These are phyloP conservation scores for Calameuta pallipes DNA, from an alignment of 2,888 invertebrate genomes.

Conservation along the genomic window DNA sequence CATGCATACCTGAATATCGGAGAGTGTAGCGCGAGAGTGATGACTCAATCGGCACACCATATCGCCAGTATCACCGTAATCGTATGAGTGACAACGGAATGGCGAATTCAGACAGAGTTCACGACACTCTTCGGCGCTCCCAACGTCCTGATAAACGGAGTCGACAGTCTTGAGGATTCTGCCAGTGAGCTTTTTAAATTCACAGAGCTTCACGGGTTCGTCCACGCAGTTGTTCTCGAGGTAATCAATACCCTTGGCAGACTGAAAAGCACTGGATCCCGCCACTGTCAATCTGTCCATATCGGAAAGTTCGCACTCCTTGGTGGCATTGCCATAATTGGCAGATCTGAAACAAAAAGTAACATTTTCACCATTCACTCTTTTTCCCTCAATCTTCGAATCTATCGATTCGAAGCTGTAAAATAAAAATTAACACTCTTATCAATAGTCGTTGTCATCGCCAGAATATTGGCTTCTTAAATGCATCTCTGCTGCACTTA, in stretches of 20 bases:
- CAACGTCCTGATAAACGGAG: conserved; percentile 91
- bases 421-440: not conserved
- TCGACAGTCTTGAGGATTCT: conserved; percentile 94
- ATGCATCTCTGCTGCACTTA: no score
- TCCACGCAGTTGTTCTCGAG: conserved; percentile 94
- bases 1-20: conserved; percentile 81
- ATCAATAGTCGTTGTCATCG: no score
- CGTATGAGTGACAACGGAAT: conserved; percentile 90
- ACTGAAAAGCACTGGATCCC: conserved; percentile 81
- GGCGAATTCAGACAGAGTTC: conserved; percentile 90
- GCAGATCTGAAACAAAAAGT: conserved; percentile 78
- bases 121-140: conserved; percentile 87
- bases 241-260: conserved; percentile 76
- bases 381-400: not conserved
- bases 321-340: conserved; percentile 87
- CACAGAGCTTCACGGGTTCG: conserved; percentile 93
- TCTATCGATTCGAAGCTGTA: not conserved
- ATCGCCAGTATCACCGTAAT: conserved; percentile 93
- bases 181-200: conserved; percentile 90
- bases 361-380: conserved; percentile 13
- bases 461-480: no score
- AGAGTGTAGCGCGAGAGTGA: conserved; percentile 88
- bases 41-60: conserved; percentile 93
- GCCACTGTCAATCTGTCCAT: conserved; percentile 92
- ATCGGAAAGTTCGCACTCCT: conserved; percentile 87